Conservation (phyloP, 2,888 invertebrate species). For the Yponomeuta cagnagella region DNA sequence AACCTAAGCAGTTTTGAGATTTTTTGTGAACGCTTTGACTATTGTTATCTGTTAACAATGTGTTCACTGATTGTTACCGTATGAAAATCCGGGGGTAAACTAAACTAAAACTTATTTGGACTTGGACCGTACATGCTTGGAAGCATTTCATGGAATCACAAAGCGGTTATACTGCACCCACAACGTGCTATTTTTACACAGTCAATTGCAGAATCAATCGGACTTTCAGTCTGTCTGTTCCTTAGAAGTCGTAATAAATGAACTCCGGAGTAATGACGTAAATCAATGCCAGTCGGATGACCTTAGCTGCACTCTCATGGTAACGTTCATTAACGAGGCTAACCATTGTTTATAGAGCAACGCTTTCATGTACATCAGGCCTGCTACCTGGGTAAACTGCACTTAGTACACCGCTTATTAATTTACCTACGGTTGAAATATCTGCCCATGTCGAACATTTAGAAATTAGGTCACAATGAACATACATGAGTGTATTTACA, state of each 20-base stretch:
- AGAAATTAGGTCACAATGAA: not conserved
- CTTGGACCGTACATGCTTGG: not conserved
- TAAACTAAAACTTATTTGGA: no score
- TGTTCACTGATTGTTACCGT: no score
- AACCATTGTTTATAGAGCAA: slow-evolving; percentile 46
- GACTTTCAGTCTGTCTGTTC: not conserved
- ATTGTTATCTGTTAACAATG: no score
- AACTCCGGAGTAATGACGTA: not conserved
- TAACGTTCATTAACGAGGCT: slow-evolving; percentile 65
- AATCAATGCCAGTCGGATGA: slow-evolving; percentile 29
- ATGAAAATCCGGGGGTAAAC: no score
- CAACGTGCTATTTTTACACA: not conserved
- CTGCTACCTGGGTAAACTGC: slow-evolving; percentile 5
- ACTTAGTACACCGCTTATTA: not conserved
- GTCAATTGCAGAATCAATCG: not conserved
- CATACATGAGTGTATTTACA: not conserved
- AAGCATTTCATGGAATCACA: not conserved
- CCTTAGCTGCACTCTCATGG: slow-evolving; percentile 39
- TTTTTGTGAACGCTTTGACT: no score
- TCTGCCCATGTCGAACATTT: not conserved
- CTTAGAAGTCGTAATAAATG: not conserved
- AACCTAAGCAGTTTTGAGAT: no score
- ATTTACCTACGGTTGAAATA: slow-evolving; percentile 6
- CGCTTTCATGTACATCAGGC: slow-evolving; percentile 12
- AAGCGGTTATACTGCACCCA: not conserved